A percentile compares a stretch with the other conserved stretches of the same genome.
Conservation (phyloP, 2,797 vertebrate genomes). For the Coracias cyanogaster region DNA sequence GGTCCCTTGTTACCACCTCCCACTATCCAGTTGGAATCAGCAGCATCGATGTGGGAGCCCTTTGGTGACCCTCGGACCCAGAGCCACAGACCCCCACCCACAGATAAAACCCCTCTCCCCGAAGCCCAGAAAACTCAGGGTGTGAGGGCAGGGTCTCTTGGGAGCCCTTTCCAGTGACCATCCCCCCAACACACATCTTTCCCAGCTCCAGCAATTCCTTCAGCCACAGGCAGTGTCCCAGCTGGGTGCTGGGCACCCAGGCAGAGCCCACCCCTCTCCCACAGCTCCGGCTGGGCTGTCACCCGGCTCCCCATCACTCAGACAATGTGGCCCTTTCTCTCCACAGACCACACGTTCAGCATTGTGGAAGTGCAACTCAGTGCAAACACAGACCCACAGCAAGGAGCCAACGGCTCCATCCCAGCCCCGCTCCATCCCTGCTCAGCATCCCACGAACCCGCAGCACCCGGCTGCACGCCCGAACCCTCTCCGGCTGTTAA, state of each 20-base stretch:
- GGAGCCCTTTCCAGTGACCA: background rate
- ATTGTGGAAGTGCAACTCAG: background rate
- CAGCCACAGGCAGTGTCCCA: background rate
- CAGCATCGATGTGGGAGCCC: rapidly evolving
- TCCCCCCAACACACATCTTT: too few relatives aligned
- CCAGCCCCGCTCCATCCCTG: background rate
- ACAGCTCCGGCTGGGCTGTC: background rate
- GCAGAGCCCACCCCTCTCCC: background rate
- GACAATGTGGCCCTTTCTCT: rapidly evolving
- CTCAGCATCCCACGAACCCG: background rate
- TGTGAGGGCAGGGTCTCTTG: background rate
- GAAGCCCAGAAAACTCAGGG: background rate
- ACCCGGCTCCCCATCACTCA: rapidly evolving
- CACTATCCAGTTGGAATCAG: rapidly evolving
- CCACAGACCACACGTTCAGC: rapidly evolving
- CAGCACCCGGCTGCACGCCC: background rate
- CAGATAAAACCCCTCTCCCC: background rate
- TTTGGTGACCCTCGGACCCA: rapidly evolving
- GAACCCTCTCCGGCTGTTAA: background rate
- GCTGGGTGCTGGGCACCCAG: rapidly evolving
- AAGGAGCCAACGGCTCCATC: background rate
- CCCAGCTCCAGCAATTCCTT: background rate
- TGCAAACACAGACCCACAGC: background rate
- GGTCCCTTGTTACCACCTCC: background rate
- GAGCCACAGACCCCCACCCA: too few relatives aligned